These are phyloP conservation scores for Microctenopoma steveboyesi DNA, from an alignment of 2,797 vertebrate genomes.

Conservation along the genomic window DNA sequence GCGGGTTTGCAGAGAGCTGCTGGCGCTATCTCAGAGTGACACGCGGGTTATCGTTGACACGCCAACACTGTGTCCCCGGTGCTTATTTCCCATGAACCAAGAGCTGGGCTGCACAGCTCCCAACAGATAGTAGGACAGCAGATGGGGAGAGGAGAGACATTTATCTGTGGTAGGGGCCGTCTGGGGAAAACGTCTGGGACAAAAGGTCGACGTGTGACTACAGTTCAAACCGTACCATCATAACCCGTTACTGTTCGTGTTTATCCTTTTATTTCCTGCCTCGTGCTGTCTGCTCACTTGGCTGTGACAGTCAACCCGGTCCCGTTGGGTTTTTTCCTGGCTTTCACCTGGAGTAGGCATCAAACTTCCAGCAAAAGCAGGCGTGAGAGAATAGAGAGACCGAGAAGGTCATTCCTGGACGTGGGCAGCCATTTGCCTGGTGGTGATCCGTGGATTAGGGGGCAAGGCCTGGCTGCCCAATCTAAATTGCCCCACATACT, in stretches of 20 bases:
- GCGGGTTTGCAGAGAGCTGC: slow-evolving; percentile 31
- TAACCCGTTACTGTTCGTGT: slow-evolving; percentile 8
- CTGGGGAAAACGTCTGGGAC: slow-evolving; percentile 56
- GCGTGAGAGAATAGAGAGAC: slow-evolving; percentile 20
- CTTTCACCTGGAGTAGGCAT: slow-evolving; percentile 26
- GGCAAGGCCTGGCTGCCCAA: slow-evolving; percentile 38
- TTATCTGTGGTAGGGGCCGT: slow-evolving; percentile 79
- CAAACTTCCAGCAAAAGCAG: slow-evolving; percentile 28
- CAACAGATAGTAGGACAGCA: slow-evolving; percentile 78
- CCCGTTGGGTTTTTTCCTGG: slow-evolving; percentile 22
- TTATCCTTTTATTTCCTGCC: slow-evolving; percentile 1
- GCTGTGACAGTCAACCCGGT: slow-evolving; percentile 11
- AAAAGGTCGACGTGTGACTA: slow-evolving; percentile 21
- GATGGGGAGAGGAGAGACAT: slow-evolving; percentile 79
- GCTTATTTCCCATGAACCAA: slow-evolving; percentile 85
- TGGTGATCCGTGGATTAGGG: slow-evolving; percentile 66
- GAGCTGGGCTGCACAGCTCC: slow-evolving; percentile 69
- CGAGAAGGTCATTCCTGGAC: slow-evolving; percentile 37
- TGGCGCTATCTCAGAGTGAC: slow-evolving; percentile 64
- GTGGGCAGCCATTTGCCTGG: slow-evolving; percentile 48
- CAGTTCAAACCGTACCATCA: slow-evolving; percentile 18
- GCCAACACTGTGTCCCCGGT: slow-evolving; percentile 78
- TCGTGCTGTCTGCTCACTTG: slow-evolving; percentile 12
- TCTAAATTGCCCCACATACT: slow-evolving; percentile 69
- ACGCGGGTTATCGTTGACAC: slow-evolving; percentile 84